These are phyloP conservation scores for Hycleus cichorii DNA, from an alignment of 1,140 invertebrate species.

Conservation along the genomic window DNA sequence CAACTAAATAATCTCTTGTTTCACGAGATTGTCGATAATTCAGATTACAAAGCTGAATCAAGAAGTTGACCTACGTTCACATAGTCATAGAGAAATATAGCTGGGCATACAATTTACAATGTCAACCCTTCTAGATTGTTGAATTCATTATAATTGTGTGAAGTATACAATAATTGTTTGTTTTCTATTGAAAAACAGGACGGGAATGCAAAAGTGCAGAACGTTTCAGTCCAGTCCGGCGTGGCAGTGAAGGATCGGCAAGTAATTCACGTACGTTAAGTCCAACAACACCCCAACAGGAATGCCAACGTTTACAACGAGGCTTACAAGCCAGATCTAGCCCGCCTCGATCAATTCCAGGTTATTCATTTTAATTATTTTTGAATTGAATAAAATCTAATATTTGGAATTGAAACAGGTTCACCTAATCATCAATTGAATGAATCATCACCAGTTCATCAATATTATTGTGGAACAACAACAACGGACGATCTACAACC, in stretches of 20 bases:
- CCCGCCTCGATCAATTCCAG: conserved; percentile 44
- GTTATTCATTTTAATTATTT: conserved; percentile 8
- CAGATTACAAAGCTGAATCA: no score
- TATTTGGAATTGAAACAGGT: conserved; percentile 37
- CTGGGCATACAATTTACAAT: no score
- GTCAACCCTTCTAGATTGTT: no score
- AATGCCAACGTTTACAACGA: conserved; percentile 62
- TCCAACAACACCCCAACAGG: conserved; percentile 56
- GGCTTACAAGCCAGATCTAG: conserved; percentile 48
- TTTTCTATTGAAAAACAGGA: conserved; percentile 31
- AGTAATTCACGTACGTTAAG: conserved; percentile 49
- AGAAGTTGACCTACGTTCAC: no score
- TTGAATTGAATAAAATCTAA: background rate
- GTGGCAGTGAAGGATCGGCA: conserved; percentile 73
- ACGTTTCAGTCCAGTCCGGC: conserved; percentile 81
- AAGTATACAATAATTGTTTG: background rate
- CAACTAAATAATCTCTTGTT: no score
- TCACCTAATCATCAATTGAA: conserved; percentile 55
- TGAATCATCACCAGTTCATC: conserved; percentile 33
- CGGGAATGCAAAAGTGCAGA: conserved; percentile 54
- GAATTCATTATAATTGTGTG: no score
- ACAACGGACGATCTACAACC: background rate
- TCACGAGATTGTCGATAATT: no score
- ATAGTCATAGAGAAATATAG: no score
- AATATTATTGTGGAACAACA: conserved; percentile 24